Base-by-base conservation (phyloP, 2,797 vertebrate genomes). In the Glyptemys insculpta region DNA sequence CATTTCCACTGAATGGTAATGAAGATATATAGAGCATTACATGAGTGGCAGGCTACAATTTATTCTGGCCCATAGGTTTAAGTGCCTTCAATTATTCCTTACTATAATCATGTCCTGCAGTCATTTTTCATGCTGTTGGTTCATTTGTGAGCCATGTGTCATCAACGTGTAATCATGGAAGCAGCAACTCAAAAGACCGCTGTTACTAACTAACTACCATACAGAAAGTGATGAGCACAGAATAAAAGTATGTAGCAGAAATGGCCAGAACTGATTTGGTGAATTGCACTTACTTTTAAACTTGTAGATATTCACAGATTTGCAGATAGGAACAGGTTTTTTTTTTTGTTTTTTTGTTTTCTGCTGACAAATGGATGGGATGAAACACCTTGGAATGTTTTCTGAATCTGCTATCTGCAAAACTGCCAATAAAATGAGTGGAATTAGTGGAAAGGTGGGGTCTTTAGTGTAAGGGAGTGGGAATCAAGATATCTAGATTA, bases 91-190 rank as follows among this genome's bases (percentile, higher is more conserved):
- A 86, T 96, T 96, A 93, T 94, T 97, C 80, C 95, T 94, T 88
- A 31, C 37, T 92, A 8, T 97, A 93, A 95, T 89, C 92, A 91
- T 84, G 86, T 96, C 93, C 94, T 94, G 88, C 90, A 98, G 95
- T 98, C 94, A 95, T 98, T 98, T 98, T 97, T 98, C 97, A 96
- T 90, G 87, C 97, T 97, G 87, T 94, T 97, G 97, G 94, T 98
- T 97, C 96, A 97, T 96, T 94, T 96, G 79, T 90, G 92, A 81
- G 68, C 88, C 56, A 49, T 53, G 86, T 92, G 57, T 81, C 94
- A 89, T 80, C 84, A 84, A 49, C 29, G 54, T 89, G 87, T 47
- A 89, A 86, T 86, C 34, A 57, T 15, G 68, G 76, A 97, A 95
- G 29, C 83, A 86, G 41, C 86, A 65, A 83, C 52, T 97, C 44